A percentile compares a stretch with the other conserved stretches of the same genome.
Evolutionary conservation across 2,797 vertebrate species (phyloP).

Genomic region (Myotis daubentonii): DNA sequence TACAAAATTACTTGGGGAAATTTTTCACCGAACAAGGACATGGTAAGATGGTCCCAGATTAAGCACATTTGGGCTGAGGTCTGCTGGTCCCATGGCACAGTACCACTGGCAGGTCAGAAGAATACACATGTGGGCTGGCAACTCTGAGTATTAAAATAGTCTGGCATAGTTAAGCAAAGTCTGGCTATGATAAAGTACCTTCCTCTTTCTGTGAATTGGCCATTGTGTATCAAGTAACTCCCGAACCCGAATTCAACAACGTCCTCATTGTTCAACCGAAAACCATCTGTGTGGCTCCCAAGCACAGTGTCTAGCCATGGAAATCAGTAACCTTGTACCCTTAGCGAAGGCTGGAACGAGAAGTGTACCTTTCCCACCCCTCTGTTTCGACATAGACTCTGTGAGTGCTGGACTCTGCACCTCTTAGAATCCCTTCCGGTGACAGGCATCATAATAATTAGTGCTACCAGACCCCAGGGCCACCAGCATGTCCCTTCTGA

Average conservation of each 20-base stretch:
- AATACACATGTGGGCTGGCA: conserved; percentile 26
- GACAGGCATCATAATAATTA: conserved; percentile 93
- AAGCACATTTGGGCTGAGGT: conserved; percentile 60
- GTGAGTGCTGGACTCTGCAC: not conserved
- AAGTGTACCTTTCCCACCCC: not conserved
- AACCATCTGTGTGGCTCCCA: conserved; percentile 51
- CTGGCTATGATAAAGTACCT: conserved; percentile 64
- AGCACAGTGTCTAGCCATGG: conserved; percentile 33
- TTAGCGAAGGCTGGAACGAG: conserved; percentile 42
- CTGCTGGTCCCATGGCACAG: conserved; percentile 37
- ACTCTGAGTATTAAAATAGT: conserved; percentile 46
- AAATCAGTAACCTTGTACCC: conserved; percentile 62
- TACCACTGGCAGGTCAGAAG: not conserved
- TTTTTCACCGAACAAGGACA: conserved; percentile 45
- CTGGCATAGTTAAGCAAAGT: conserved; percentile 16
- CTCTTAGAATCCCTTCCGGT: conserved; percentile 82
- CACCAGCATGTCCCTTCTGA: conserved; percentile 94
- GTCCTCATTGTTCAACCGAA: conserved; percentile 49
- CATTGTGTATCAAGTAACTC: not conserved
- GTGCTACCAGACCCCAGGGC: conserved; percentile 90
- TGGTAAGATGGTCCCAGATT: conserved; percentile 47
- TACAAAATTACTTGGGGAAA: conserved; percentile 19
- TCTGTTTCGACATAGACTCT: not conserved
- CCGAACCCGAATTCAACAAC: not conserved
- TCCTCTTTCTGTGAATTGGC: conserved; percentile 41